Base-by-base conservation (phyloP, 2,888 invertebrate genomes). In the Geophilus truncorum region DNA sequence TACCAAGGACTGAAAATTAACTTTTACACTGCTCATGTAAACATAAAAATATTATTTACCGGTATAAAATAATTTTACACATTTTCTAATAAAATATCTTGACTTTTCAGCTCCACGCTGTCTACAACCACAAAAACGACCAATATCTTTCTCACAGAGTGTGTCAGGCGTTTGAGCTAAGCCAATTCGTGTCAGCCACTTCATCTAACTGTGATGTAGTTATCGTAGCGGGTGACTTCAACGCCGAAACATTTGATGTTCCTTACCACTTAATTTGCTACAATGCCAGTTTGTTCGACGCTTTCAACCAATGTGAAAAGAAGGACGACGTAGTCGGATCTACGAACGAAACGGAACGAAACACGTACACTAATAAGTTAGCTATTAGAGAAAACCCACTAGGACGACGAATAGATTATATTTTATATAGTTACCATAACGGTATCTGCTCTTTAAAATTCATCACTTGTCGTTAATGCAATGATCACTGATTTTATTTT, bases 351-450 rank as follows among this genome's bases (percentile, higher is more conserved):
- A 90, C 92, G 84, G 89, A 91, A 6, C 91, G 91, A 83, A 99
- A 98, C 87, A 93, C 93, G 83, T 98, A 96, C 86, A 92, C 94
- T 0, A 87, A 90, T 80, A 86, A 88, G 0, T 88, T 87, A 77
- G 84, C 89, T 79, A 88, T 90, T 1, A 88, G 89, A 81, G 86
- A 87, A 12, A 88, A 88, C 80, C 92, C 93, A 0, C 88, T 91
- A 62, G 97, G 97, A 21, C 93, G 94, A 86, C 91, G 97, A 82
- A 96, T 98, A 84, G 98, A 98, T 89, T 96, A 97, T 86, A 93
- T 98, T 83, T 88, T 97, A 84, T 94, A 92, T 86, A 85, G 86
- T 81, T 83, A 83, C 75, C 87, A 86, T 51, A 77, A 84, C 82
- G 86, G 88, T 87, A 75, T 57, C 5, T 57, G 4, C 10, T 57